Evolutionary conservation across 2,113 vertebrate species (phyloP).

Genomic region (Phalacrocorax brasilianus): DNA sequence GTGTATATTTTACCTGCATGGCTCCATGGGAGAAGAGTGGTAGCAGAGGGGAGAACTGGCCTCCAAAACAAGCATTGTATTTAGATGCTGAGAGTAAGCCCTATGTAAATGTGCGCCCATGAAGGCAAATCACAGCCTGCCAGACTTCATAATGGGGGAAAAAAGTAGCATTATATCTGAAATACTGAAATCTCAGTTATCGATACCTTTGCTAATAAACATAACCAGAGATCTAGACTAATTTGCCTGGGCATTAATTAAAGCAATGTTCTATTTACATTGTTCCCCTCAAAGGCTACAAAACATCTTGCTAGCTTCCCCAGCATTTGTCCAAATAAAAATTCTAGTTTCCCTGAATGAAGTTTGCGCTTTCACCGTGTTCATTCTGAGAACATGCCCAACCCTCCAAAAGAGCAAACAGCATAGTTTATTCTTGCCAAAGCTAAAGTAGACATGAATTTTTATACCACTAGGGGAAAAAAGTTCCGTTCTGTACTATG

Average conservation of each 20-base stretch:
- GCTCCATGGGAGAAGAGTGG: background rate
- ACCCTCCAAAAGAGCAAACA: background rate
- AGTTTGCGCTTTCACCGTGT: background rate
- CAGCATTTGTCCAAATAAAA: background rate
- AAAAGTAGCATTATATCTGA: background rate
- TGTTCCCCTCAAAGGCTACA: background rate
- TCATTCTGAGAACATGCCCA: background rate
- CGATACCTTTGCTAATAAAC: background rate
- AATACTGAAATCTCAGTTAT: background rate
- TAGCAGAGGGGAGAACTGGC: background rate
- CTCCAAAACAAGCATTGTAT: background rate
- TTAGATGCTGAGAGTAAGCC: background rate
- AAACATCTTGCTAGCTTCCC: background rate
- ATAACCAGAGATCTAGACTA: background rate
- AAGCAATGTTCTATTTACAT: background rate
- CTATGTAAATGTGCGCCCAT: background rate
- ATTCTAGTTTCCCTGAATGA: background rate
- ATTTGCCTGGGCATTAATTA: background rate
- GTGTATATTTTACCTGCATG: background rate
- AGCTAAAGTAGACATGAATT: background rate
- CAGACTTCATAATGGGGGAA: background rate
- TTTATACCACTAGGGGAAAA: background rate
- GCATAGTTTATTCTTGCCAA: background rate
- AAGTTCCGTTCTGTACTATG: background rate
- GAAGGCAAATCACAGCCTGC: background rate